Percentiles rank a stretch among this genome's conserved stretches.
Conservation (phyloP, 2,888 invertebrate species). For the Erebia palarica region DNA sequence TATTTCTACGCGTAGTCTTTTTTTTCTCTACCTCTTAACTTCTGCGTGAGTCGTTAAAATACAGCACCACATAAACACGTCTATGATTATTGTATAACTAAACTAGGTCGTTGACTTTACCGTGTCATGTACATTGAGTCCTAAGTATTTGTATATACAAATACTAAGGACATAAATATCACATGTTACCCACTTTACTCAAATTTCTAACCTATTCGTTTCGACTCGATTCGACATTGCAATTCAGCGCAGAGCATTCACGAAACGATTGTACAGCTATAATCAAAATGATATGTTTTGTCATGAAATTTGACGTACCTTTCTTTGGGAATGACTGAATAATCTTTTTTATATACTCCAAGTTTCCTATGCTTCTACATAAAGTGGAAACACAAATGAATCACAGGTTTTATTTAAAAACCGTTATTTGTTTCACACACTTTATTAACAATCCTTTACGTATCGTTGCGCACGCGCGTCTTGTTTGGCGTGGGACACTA, state of each 20-base stretch:
- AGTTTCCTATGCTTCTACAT: background rate
- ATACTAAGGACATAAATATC: background rate
- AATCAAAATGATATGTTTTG: too few relatives aligned
- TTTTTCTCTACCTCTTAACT: background rate
- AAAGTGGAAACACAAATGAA: constrained; percentile 12
- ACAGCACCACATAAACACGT: background rate
- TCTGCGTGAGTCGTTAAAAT: background rate
- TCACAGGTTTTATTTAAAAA: constrained; percentile 20
- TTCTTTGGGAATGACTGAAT: background rate
- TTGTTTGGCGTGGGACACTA: background rate
- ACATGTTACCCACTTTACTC: background rate
- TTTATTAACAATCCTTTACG: background rate
- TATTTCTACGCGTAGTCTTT: too few relatives aligned
- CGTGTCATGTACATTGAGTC: background rate
- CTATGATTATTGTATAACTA: too few relatives aligned
- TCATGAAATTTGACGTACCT: background rate
- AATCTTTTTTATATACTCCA: background rate
- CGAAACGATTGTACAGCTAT: background rate
- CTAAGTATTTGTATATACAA: background rate
- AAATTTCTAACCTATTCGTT: too few relatives aligned
- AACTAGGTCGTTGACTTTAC: constrained; percentile 1
- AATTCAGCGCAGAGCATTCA: background rate
- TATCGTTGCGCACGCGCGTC: background rate
- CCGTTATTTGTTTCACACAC: constrained; percentile 19
- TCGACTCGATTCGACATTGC: too few relatives aligned